These are phyloP conservation scores for Drosophila aldrichi DNA, from an alignment of 2,888 invertebrate species.

Conservation along the genomic window DNA sequence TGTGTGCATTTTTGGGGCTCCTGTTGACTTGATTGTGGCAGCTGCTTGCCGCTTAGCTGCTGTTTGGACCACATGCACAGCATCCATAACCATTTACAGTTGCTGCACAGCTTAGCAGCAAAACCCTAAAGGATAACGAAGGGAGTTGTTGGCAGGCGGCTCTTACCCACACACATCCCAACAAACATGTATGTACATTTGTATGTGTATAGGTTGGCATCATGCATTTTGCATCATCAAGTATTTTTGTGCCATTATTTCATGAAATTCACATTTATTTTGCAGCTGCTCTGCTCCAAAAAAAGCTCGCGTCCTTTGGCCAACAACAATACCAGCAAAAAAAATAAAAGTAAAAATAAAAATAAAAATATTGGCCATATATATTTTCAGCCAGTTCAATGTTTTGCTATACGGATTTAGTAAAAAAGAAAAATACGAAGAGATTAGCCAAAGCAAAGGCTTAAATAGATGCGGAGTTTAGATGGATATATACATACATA, in stretches of 20 bases:
- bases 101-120: conserved; percentile 37
- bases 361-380: neutral
- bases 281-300: conserved; percentile 61
- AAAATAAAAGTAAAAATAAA: neutral
- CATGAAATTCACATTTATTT: conserved; percentile 76
- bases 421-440: conserved; percentile 6
- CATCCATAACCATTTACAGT: conserved; percentile 39
- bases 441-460: conserved; percentile 6
- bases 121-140: conserved; percentile 7
- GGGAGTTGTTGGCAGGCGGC: neutral
- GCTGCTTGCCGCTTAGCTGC: conserved; percentile 67
- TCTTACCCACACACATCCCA: neutral
- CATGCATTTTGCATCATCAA: conserved; percentile 69
- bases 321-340: neutral
- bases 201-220: conserved; percentile 7
- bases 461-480: neutral
- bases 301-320: conserved; percentile 10
- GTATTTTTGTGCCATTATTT: conserved; percentile 76
- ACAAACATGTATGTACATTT: neutral
- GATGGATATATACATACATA: neutral
- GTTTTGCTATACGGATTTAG: conserved; percentile 6
- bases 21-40: conserved; percentile 76
- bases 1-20: conserved; percentile 56
- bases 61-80: conserved; percentile 33
- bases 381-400: conserved; percentile 9